Evolutionary conservation across 2,888 invertebrate genomes (phyloP).

Genomic region (Ochropacha duplaris): DNA sequence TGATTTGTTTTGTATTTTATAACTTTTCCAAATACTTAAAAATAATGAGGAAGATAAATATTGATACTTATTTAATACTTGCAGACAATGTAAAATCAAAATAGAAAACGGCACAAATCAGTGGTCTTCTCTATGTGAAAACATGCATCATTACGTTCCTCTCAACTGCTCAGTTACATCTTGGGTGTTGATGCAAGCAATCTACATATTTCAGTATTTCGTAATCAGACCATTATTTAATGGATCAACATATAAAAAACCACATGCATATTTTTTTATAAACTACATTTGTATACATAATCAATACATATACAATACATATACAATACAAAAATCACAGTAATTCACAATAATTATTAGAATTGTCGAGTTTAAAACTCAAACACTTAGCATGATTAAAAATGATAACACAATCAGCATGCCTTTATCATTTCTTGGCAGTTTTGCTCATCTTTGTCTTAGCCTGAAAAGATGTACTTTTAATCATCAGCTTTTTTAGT

Average conservation of each 20-base stretch:
- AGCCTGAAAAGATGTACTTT: too few species aligned
- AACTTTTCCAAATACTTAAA: slow-evolving; percentile 8
- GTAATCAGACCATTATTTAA: too few species aligned
- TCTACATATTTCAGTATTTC: too few species aligned
- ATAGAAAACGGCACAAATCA: too few species aligned
- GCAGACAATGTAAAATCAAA: too few species aligned
- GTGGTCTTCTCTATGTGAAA: too few species aligned
- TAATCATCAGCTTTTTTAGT: slow-evolving; percentile 19
- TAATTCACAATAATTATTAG: not conserved
- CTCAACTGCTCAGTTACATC: too few species aligned
- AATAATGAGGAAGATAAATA: slow-evolving; percentile 4
- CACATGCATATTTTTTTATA: too few species aligned
- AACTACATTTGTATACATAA: too few species aligned
- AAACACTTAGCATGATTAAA: not conserved
- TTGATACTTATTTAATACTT: not conserved
- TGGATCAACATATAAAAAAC: too few species aligned
- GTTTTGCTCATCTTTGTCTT: slow-evolving; percentile 19
- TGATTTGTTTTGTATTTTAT: slow-evolving; percentile 8
- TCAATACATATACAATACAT: not conserved
- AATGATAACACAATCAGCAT: not conserved
- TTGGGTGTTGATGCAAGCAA: too few species aligned
- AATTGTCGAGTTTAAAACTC: not conserved
- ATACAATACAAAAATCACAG: not conserved
- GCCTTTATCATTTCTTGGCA: not conserved
- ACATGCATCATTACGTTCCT: too few species aligned